Conservation (phyloP, 2,888 invertebrate genomes). For the Tolmerus cingulatus region DNA sequence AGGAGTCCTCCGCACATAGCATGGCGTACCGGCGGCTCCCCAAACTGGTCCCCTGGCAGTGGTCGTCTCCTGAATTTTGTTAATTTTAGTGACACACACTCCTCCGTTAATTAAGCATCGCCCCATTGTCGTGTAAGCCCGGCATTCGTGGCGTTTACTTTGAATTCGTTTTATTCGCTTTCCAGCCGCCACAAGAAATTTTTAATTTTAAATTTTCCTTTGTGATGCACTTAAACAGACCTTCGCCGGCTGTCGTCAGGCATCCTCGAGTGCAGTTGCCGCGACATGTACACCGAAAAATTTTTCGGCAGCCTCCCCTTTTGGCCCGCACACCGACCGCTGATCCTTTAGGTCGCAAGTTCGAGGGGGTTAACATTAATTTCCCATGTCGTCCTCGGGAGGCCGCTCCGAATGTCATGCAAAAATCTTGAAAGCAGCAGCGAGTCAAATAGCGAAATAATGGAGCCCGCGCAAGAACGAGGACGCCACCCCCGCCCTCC, state of each 20-base stretch:
- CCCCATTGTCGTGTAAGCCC: not conserved
- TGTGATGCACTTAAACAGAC: constrained; percentile 36
- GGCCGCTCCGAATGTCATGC: not conserved
- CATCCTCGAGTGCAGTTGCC: constrained; percentile 28
- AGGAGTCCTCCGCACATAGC: not conserved
- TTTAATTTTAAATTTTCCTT: constrained; percentile 38
- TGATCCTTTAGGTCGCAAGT: not conserved
- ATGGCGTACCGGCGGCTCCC: not conserved
- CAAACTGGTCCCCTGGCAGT: not conserved
- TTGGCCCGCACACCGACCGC: not conserved
- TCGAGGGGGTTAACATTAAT: constrained; percentile 2
- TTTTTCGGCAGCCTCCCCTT: not conserved
- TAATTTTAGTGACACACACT: constrained; percentile 18
- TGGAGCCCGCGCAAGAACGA: not conserved
- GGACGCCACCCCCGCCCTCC: not conserved
- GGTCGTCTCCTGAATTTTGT: not conserved
- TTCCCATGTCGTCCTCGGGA: not conserved
- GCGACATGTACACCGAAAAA: not conserved
- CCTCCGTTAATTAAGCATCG: constrained; percentile 30
- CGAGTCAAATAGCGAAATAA: constrained; percentile 32
- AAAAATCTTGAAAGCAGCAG: constrained; percentile 10
- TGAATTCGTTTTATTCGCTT: constrained; percentile 4
- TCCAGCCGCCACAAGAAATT: constrained; percentile 22
- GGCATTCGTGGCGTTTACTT: not conserved
- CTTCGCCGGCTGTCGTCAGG: constrained; percentile 34